Evolutionary conservation across 2,113 vertebrate genomes (phyloP), one percentile per base, ranked within the genome.

Genomic region (Oreochromis spilurus): DNA sequence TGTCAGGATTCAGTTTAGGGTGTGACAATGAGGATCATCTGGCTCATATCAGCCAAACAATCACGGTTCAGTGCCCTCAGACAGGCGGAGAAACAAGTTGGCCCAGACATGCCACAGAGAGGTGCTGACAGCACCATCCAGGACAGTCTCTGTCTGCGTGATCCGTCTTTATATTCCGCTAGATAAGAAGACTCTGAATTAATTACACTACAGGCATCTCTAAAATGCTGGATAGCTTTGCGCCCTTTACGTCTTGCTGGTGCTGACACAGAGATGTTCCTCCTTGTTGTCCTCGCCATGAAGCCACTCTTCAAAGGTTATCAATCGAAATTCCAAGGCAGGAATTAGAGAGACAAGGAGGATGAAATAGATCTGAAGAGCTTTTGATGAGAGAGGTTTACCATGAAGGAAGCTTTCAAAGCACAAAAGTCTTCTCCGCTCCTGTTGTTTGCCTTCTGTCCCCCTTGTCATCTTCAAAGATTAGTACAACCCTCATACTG

Each of bases 281-380:
- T 91, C 82, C 88, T 91, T 83, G 82, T 88, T 88, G 86, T 94
- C 84, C 84, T 88, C 88, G 4, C 79, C 87, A 52, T 36, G 81
- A 52, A 78, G 88, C 84, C 67, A 58, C 81, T 86, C 94, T 94
- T 95, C 93, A 93, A 92, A 95, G 93, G 89, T 95, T 92, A 94
- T 93, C 93, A 82, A 53, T 57, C 43, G 4, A 87, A 94, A 89
- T 87, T 91, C 87, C 88, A 75, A 87, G 87, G 88, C 91, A 90
- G 90, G 84, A 93, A 93, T 92, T 85, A 88, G 82, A 91, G 84
- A 84, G 87, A 81, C 43, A 82, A 90, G 85, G 80, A 86, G 91
- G 93, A 87, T 87, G 89, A 92, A 91, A 88, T 60, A 88, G 91
- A 94, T 93, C 91, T 87, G 84, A 89, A 31, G 86, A 84, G 89